Base-by-base conservation (phyloP, 2,797 vertebrate species). In the Coccyzus lansbergi region DNA sequence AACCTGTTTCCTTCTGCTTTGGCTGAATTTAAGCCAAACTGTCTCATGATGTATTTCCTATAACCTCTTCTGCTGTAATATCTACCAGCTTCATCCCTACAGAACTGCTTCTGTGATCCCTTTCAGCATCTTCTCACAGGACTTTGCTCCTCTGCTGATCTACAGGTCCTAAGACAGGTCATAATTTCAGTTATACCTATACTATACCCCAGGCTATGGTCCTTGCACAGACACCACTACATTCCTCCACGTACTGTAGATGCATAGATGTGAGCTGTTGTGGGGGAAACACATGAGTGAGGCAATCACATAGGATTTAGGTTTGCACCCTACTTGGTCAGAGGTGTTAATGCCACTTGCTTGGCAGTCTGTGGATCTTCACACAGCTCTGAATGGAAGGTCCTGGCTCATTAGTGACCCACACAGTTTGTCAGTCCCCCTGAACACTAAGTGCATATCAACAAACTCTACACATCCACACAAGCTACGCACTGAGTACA, bases 11-110 rank as follows among this genome's bases (percentile, higher is more conserved):
- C n/a, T 89, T 83, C 21, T 91, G 53, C 29, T 26, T 75, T 71
- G 65, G 46, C 29, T 83, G 65, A 75, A 91, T 80, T 91, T 68
- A 60, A 77, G 36, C 29, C 31, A 88, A 83, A 83, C 25, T 9
- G 51, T 42, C 52, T 28, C 11, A 72, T 9, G 62, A 46, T 33
- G 64, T 15, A 46, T 58, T 77, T 85, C n/a, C 15, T 55, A 21
- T 18, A 83, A 64, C 40, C 29, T 91, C 20, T 46, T 80, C 75
- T 80, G 28, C 80, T 59, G 29, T 62, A 91, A 38, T 74, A 92
- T 77, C 87, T 83, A 60, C 29, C 46, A 33, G 25, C 48, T 59
- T 82, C 63, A 83, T 46, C 26, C 51, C 31, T 44, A 49, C 58
- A 52, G 74, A 38, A 20, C n/a, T 48, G 38, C 38, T 79, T 62